These are phyloP conservation scores for Gobio gobio DNA, from an alignment of 2,113 vertebrate genomes.

Conservation along the genomic window DNA sequence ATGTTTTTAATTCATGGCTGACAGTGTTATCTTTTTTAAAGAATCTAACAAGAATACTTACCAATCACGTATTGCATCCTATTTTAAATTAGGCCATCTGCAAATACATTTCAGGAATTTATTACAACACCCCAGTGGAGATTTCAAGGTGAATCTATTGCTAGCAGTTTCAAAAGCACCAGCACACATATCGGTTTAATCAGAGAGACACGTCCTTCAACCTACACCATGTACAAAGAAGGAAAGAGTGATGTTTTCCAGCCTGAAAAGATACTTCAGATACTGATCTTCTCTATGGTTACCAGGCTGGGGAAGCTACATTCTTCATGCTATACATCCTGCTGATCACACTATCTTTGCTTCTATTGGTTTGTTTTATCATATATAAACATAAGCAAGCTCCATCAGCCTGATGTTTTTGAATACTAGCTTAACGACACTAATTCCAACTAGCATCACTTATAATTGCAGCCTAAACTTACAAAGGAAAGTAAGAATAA, in stretches of 20 bases:
- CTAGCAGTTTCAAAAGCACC: not conserved
- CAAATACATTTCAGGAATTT: not conserved
- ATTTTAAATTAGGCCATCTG: not conserved
- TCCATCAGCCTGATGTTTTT: not conserved
- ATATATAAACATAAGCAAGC: not conserved
- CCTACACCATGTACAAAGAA: not conserved
- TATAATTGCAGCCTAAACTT: not conserved
- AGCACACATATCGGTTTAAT: slow-evolving; percentile 8
- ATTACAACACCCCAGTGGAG: not conserved
- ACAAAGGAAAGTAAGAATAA: slow-evolving; percentile 2
- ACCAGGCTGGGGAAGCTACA: not conserved
- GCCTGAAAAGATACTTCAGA: not conserved
- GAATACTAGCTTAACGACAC: not conserved
- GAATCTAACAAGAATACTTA: too few relatives aligned
- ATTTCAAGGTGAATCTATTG: slow-evolving; percentile 16
- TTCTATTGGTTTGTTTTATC: not conserved
- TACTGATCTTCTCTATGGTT: slow-evolving; percentile 7
- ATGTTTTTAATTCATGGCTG: not conserved
- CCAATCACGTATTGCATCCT: not conserved
- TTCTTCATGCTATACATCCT: not conserved
- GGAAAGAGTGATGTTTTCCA: slow-evolving; percentile 17
- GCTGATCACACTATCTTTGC: not conserved
- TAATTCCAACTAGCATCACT: not conserved
- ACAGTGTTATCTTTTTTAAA: too few relatives aligned
- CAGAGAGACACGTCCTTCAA: slow-evolving; percentile 25